A percentile compares a stretch with the other conserved stretches of the same genome.
Conservation (phyloP, 2,113 vertebrate genomes). For the Trachemys scripta region DNA sequence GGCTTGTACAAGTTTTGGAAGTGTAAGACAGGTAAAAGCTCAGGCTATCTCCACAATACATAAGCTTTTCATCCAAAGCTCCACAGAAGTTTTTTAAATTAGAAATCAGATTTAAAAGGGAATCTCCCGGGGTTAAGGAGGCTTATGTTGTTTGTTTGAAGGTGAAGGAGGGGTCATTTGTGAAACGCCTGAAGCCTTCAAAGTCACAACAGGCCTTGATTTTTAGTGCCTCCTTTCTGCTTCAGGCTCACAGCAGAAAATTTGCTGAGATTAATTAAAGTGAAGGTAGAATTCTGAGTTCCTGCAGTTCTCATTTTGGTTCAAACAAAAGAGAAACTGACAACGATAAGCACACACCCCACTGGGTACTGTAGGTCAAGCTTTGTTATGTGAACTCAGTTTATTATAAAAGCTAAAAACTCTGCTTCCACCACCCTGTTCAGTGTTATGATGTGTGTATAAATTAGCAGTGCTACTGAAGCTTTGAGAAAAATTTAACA, state of each 20-base stretch:
- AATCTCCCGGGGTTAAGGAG: not conserved
- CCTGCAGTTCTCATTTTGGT: not conserved
- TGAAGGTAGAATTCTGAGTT: not conserved
- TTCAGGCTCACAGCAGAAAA: not conserved
- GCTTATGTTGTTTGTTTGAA: not conserved
- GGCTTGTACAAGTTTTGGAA: not conserved
- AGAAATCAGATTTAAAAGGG: not conserved
- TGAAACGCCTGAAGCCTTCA: not conserved
- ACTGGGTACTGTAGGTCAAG: not conserved
- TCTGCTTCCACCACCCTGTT: not conserved
- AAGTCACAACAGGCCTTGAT: not conserved
- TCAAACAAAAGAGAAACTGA: not conserved
- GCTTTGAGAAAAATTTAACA: not conserved
- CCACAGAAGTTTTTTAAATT: not conserved
- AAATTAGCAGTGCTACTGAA: not conserved
- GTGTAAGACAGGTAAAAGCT: not conserved
- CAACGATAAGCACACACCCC: fast-evolving
- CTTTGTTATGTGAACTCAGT: not conserved
- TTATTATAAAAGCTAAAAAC: not conserved
- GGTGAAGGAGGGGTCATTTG: not conserved
- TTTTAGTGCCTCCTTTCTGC: not conserved
- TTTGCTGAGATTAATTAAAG: not conserved
- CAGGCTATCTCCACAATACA: not conserved
- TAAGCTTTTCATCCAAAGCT: constrained; percentile 1
- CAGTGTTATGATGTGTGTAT: not conserved